Evolutionary conservation across 1,140 invertebrate genomes (phyloP), one percentile per base, ranked within the genome.

Genomic region (Cyphomyrmex costatus): DNA sequence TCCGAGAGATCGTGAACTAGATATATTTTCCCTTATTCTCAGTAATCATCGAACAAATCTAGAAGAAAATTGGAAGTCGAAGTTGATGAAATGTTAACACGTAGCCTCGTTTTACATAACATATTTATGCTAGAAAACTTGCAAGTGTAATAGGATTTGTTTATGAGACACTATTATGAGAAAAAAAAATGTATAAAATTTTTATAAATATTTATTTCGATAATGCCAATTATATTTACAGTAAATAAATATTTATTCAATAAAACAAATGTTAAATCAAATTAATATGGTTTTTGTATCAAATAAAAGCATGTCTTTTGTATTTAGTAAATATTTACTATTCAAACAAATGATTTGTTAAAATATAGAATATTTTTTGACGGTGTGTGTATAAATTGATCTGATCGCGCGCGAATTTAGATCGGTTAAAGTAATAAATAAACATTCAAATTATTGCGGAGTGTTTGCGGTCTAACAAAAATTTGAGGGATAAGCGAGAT

Each of bases 401-500:
- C 8, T n/a, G 30, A 63, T n/a, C n/a, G 36, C 14, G 1, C 10
- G n/a, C 10, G n/a, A 14, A 10, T 65, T 42, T 16, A 63, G 5
- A 42, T 12, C 16, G 16, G 1, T 60, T 19, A 10, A 12, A 58
- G 27, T 58, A 33, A 82, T 4, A 14, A 33, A 82, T 4, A 14
- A 79, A 3, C 12, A 10, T 71, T 71, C 21, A 51, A 58, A 82
- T 30, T 36, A n/a, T 27, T 33, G 49, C 61, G 5, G n/a, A 33
- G 51, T 30, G 36, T 53, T 21, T 1, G 21, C 74, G 8, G 21
- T 53, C 12, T 27, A n/a, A 49, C 19, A 16, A 42, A 30, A 42
- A 42, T 78, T 51, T 16, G 7, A 16, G 49, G 65, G 66, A 27
- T 33, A 76, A 83, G 70, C 65, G 56, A 49, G 42, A 49, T 63